phyloP scores from a whole-genome alignment of 1,140 invertebrate genomes.

The Drosophila bocki region DNA sequence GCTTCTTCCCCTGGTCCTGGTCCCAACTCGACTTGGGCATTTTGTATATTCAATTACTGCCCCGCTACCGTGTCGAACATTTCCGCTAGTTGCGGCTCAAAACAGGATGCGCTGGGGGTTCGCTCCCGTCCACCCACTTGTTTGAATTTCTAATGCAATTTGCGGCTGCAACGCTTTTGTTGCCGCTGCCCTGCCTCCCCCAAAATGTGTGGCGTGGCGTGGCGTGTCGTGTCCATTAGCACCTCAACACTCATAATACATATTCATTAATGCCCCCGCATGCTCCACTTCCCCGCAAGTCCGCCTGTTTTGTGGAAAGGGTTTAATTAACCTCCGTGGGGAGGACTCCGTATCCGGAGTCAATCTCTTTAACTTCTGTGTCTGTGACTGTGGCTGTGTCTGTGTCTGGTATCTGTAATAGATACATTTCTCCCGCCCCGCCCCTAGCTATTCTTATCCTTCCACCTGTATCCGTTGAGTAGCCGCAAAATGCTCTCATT shows the following conservation, averaged over 20 bases:
- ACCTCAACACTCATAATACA: conserved; percentile 81
- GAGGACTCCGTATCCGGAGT: conserved; percentile 22
- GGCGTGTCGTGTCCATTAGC: conserved; percentile 72
- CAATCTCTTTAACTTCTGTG: conserved; percentile 35
- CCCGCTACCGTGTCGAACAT: conserved; percentile 53
- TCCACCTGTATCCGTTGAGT: conserved; percentile 19
- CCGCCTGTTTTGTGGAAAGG: neutral
- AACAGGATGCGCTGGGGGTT: conserved; percentile 2
- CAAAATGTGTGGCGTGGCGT: conserved; percentile 72
- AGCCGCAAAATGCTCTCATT: conserved; percentile 58
- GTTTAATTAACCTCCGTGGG: conserved; percentile 38
- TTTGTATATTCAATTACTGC: conserved; percentile 79
- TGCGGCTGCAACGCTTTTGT: conserved; percentile 75
- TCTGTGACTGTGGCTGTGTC: neutral
- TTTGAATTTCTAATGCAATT: conserved; percentile 84
- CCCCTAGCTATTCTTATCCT: conserved; percentile 4
- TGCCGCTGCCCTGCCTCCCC: conserved; percentile 25
- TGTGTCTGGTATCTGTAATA: conserved; percentile 2
- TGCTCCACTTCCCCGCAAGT: neutral
- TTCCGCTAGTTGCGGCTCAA: conserved; percentile 45
- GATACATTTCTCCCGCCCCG: conserved; percentile 7
- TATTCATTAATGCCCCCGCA: conserved; percentile 71
- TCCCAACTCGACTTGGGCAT: conserved; percentile 37
- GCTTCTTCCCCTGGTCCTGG: conserved; percentile 6
- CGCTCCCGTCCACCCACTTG: conserved; percentile 56